Base-by-base conservation (phyloP, 2,888 invertebrate species). In the Sesia apiformis region DNA sequence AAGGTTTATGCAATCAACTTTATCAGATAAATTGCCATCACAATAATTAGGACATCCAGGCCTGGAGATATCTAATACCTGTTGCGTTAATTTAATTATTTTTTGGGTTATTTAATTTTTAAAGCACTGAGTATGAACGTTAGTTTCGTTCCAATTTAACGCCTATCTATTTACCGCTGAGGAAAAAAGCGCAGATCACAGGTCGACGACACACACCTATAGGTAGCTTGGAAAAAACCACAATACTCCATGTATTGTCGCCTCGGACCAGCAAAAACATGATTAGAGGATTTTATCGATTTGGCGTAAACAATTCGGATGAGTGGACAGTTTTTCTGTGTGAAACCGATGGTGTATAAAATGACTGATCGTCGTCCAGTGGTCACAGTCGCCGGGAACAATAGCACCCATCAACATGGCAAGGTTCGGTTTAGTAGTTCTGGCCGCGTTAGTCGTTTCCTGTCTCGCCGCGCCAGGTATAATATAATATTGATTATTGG, bases 401-500 rank as follows among this genome's bases (percentile, higher is more conserved):
- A 55, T 55, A 42, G 7, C 5, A 42, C 5, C 5, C 7, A 42
- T 52, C 51, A 70, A 63, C 53, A 79, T 78, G 77, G 60, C 67
- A 53, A 69, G 64, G 57, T 42, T 58, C 4, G 59, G 67, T 0
- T 56, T 65, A 52, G 52, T 74, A 4, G 39, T 72, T 43, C 55
- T 76, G 38, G 60, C 63, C 41, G 58, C 63, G 5, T 52, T 76
- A 52, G 52, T 69, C 3, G 66, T 63, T 42, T 58, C 63, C 56
- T 67, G 71, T 53, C 54, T 69, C 3, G 78, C 77, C 4, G 76
- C 75, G n/a, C 79, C 81, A 60, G 77, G 81, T 76, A 67, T 54
- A 23, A 23, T 23, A 23, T 23, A 23, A 23, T 23, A 2, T 23
- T 23, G 23, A 23, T 23, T 23, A 2, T 23, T 23, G 23, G 23